A percentile compares a stretch with the other conserved stretches of the same genome.
Conservation (phyloP, 2,888 invertebrate species). For the Spisula subtruncata region DNA sequence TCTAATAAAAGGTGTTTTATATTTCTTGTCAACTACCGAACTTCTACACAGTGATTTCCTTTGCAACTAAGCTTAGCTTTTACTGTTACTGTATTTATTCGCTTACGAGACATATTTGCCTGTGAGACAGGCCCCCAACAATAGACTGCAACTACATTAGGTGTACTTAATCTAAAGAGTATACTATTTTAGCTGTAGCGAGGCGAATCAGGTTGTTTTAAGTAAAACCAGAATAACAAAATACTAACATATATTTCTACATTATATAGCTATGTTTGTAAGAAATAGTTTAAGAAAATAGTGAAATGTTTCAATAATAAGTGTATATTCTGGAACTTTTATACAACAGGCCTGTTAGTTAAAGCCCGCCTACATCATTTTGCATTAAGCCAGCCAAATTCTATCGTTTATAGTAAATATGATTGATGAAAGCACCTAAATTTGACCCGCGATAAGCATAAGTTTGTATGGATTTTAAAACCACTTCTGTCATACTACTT, state of each 20-base stretch:
- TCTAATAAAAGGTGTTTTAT: not conserved
- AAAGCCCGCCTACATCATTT: not conserved
- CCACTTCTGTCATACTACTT: not conserved
- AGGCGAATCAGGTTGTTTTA: not conserved
- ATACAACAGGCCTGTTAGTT: not conserved
- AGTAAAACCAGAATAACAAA: no score
- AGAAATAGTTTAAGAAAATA: not conserved
- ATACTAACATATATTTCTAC: no score
- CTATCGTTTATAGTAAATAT: not conserved
- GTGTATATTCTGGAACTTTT: not conserved
- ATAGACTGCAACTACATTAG: no score
- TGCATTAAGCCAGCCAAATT: constrained; percentile 10
- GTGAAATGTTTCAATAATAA: not conserved
- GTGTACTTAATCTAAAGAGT: not conserved
- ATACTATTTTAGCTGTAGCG: constrained; percentile 2
- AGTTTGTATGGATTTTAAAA: not conserved
- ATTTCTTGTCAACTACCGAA: no score
- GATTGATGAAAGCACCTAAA: not conserved
- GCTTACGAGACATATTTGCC: no score
- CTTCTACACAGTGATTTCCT: no score
- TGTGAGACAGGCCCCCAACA: no score
- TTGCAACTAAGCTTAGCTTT: no score
- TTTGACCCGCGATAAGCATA: not conserved
- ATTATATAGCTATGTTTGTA: no score
- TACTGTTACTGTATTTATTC: no score